Base-by-base conservation (phyloP, 1,140 invertebrate genomes). In the Acromyrmex echinatior region DNA sequence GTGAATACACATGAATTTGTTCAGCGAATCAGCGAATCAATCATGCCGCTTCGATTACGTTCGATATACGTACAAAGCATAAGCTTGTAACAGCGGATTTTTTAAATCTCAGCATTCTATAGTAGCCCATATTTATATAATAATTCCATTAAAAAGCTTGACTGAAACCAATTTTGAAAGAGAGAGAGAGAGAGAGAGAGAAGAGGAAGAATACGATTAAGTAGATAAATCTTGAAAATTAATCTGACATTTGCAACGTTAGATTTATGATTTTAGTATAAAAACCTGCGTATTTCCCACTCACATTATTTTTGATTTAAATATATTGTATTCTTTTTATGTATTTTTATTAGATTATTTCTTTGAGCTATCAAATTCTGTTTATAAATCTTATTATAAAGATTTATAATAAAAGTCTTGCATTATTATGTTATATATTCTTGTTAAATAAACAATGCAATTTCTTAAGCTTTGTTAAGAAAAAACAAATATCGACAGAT, bases 11-110 rank as follows among this genome's bases (percentile, higher is more conserved):
- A 56, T 74, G 80, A 82, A 84, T 84, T 76, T 62, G 80, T 74
- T 74, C 53, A 60, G 56, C 70, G 70, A 82, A 63, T 82, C 80
- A 51, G 68, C 68, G 80, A 84, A 84, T 84, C 80, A 62, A 84
- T 84, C 80, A 84, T 76, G 80, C 80, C 56, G 56, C 70, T 62
- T 45, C 80, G 80, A 84, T 84, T 86, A 86, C 74, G 60, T 45
- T 63, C 35, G 73, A 28, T 35, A 12, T 21, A 78, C 25, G 60
- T 62, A 49, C 45, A 31, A 51, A 85, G 56, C 82, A n/a, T 65
- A 21, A 45, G 31, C 80, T 80, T 56, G n/a, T 53, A 56, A 76
- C 70, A 76, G 39, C 39, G 70, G 39, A 76, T 84, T 76, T 74
- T 74, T 84, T 9, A 51, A 45, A 53, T 45, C 35, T 60, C 70